Conservation (phyloP, 2,888 invertebrate genomes). For the Tetranychus truncatus region DNA sequence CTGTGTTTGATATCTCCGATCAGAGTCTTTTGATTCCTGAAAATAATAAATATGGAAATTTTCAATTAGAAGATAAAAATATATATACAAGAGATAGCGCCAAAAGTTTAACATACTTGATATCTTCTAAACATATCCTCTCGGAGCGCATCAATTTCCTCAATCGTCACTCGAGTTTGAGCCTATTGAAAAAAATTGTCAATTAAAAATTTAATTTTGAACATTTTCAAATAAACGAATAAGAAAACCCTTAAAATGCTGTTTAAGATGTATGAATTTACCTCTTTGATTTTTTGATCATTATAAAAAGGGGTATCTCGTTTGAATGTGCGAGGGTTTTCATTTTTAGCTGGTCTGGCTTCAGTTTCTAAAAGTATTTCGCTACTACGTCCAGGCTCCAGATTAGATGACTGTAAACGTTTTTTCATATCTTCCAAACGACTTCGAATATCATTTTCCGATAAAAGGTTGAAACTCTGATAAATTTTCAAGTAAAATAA, state of each 20-base stretch:
- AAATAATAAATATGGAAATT: not conserved
- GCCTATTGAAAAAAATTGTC: not conserved
- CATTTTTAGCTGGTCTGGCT: not conserved
- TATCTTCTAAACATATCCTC: conserved; percentile 7
- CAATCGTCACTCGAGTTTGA: not conserved
- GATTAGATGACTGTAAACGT: conserved; percentile 7
- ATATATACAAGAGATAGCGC: not conserved
- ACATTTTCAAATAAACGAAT: not conserved
- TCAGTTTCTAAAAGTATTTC: not conserved
- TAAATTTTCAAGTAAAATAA: conserved; percentile 26
- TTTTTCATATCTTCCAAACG: conserved; percentile 39
- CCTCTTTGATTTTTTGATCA: not conserved
- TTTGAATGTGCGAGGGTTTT: not conserved
- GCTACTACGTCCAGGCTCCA: not conserved
- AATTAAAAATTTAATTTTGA: not conserved
- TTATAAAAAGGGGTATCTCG: not conserved
- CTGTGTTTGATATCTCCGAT: not conserved
- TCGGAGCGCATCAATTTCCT: not conserved
- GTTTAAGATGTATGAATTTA: not conserved
- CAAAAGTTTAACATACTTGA: not conserved
- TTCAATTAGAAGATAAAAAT: not conserved
- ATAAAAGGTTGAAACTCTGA: conserved; percentile 44
- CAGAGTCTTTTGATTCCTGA: not conserved
- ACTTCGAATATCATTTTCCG: conserved; percentile 61
- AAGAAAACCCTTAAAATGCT: not conserved